Evolutionary conservation across 37 sponge, comb jelly and placozoan species (phyloP).

Genomic region (Theonella swinhoei): DNA sequence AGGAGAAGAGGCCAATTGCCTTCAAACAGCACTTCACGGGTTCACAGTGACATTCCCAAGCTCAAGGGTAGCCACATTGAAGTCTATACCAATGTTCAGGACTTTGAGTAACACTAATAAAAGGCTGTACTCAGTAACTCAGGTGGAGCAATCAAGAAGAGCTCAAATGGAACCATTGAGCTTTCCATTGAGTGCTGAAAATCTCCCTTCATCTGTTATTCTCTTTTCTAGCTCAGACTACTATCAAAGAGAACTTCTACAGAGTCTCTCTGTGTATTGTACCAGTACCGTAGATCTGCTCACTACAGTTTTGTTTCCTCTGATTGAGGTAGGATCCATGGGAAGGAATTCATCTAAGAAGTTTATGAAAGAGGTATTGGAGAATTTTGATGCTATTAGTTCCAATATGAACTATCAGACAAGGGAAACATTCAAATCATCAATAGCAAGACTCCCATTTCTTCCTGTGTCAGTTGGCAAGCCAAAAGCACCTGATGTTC

Average conservation of each 20-base stretch:
- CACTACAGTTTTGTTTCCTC: not conserved
- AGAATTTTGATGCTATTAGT: not conserved
- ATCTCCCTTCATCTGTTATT: not conserved
- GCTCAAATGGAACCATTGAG: not conserved
- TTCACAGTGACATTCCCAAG: too few relatives aligned
- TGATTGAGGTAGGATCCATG: not conserved
- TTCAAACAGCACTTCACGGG: too few relatives aligned
- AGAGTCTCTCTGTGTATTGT: not conserved
- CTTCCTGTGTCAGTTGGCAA: not conserved
- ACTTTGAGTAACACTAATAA: too few relatives aligned
- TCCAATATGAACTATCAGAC: not conserved
- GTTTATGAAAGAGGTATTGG: not conserved
- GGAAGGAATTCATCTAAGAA: not conserved
- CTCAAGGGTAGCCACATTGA: too few relatives aligned
- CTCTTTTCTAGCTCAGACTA: not conserved
- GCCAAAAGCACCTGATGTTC: slow-evolving; percentile 19
- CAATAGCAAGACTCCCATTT: not conserved
- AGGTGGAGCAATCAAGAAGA: not conserved
- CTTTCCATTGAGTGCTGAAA: not conserved
- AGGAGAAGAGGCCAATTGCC: too few relatives aligned
- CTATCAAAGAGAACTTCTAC: not conserved
- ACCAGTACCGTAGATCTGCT: not conserved
- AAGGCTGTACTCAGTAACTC: not conserved
- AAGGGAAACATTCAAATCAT: not conserved
- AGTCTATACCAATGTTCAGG: too few relatives aligned